Conservation (phyloP, 2,113 vertebrate genomes). For the Gymnobelideus leadbeateri region DNA sequence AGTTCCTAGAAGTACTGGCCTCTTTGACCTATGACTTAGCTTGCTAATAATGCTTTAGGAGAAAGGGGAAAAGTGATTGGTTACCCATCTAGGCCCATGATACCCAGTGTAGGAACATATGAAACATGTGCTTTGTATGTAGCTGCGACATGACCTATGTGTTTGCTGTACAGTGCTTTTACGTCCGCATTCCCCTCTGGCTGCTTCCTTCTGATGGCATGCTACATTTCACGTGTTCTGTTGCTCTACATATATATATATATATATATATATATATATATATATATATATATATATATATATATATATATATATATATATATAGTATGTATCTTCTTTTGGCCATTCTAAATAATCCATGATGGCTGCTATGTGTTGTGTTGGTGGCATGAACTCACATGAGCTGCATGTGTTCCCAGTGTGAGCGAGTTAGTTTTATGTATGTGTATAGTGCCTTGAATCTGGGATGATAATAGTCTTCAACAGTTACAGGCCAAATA, state of each 20-base stretch:
- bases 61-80: background rate
- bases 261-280: too few relatives aligned
- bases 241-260: background rate
- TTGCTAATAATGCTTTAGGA: background rate
- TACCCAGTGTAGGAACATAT: background rate
- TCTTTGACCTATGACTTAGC: background rate
- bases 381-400: background rate
- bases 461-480: too few relatives aligned
- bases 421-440: too few relatives aligned
- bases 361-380: too few relatives aligned
- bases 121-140: background rate
- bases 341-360: too few relatives aligned
- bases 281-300: too few relatives aligned
- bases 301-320: too few relatives aligned
- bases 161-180: background rate
- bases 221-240: background rate
- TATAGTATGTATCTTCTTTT: background rate
- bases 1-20: background rate
- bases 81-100: background rate
- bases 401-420: background rate
- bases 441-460: too few relatives aligned
- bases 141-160: background rate
- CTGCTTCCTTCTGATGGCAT: background rate
- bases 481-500: too few relatives aligned
- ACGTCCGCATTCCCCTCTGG: background rate